These are phyloP conservation scores for Autographa gamma DNA, from an alignment of 2,888 invertebrate genomes.

Conservation along the genomic window DNA sequence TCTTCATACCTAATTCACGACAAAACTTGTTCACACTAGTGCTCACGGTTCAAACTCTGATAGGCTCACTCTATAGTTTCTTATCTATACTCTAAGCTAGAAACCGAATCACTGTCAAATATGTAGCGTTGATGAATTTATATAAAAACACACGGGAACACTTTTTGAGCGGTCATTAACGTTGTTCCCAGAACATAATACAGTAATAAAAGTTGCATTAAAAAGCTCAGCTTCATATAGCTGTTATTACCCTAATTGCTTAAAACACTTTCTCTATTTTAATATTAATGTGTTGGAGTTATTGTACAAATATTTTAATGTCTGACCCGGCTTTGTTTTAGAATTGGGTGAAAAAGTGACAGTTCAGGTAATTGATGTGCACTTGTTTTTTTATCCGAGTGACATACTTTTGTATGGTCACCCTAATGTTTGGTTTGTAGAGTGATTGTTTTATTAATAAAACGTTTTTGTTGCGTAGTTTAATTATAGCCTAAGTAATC, in stretches of 20 bases:
- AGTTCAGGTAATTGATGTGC: conserved; percentile 8
- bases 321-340: conserved; percentile 28
- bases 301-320: conserved; percentile 57
- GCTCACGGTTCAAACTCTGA: no score
- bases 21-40: no score
- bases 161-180: conserved; percentile 34
- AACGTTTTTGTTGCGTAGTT: background rate
- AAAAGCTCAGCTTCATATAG: conserved; percentile 51
- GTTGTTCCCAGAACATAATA: conserved; percentile 54
- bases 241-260: conserved; percentile 62
- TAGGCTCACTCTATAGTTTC: no score
- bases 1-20: no score
- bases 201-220: conserved; percentile 50
- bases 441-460: background rate
- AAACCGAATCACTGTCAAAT: conserved; percentile 41
- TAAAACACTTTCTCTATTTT: conserved; percentile 68
- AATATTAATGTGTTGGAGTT: conserved; percentile 58
- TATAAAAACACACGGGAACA: conserved; percentile 46
- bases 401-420: background rate
- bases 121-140: conserved; percentile 40
- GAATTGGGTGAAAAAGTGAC: conserved; percentile 22
- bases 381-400: conserved; percentile 10
- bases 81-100: no score
- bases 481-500: background rate
- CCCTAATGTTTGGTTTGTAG: background rate